Conservation (phyloP, 2,113 vertebrate genomes). For the Menura novaehollandiae region DNA sequence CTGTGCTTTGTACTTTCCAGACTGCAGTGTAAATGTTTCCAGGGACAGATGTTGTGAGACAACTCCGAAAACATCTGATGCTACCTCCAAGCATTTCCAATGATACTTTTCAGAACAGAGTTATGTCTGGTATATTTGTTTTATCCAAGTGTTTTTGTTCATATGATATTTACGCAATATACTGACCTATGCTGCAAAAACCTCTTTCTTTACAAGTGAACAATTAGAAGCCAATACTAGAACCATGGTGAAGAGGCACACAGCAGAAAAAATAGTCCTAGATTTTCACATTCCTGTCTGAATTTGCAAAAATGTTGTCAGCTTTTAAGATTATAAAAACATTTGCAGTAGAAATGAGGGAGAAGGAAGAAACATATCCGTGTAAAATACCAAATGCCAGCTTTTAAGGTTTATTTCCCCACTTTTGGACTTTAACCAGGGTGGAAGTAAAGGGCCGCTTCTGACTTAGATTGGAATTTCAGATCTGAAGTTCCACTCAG, state of each 20-base stretch:
- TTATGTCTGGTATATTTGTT: neutral
- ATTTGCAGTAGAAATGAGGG: neutral
- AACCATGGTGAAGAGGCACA: neutral
- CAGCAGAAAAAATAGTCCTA: neutral
- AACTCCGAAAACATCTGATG: neutral
- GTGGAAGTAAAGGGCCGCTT: neutral
- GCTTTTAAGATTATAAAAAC: neutral
- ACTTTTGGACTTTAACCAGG: neutral
- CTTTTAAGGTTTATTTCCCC: neutral
- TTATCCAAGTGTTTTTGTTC: neutral
- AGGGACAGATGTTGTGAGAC: slow-evolving; percentile 24
- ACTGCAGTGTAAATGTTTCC: slow-evolving; percentile 42
- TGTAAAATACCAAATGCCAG: neutral
- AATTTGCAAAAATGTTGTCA: neutral
- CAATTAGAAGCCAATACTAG: neutral
- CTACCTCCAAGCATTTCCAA: neutral
- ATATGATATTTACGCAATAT: neutral
- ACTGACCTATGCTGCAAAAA: neutral
- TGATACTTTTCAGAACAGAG: neutral
- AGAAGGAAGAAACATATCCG: neutral
- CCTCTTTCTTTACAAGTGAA: neutral
- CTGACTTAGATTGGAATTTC: neutral
- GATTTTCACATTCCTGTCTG: neutral
- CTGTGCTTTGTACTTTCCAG: slow-evolving; percentile 34
- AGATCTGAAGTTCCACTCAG: neutral